phyloP scores from a whole-genome alignment of 64 coral and sea anemone species.

The Acropora tenuis region DNA sequence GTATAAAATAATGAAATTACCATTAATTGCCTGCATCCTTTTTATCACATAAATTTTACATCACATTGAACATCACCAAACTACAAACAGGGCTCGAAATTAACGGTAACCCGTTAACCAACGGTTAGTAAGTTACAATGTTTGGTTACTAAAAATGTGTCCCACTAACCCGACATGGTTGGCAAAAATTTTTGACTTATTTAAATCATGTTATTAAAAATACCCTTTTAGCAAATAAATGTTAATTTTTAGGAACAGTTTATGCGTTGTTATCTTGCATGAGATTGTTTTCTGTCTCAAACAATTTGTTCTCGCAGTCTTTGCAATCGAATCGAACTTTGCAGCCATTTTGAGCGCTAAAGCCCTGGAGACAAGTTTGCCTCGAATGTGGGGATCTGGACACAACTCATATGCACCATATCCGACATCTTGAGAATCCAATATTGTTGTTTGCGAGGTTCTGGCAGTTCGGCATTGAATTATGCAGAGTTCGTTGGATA shows the following conservation, averaged over 20 bases:
- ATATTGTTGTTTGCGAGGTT: not conserved
- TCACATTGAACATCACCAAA: not conserved
- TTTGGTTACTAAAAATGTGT: conserved; percentile 62
- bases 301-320: not conserved
- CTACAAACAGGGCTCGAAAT: conserved; percentile 3
- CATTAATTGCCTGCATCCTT: not conserved
- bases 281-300: conserved; percentile 1
- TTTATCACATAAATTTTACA: not conserved
- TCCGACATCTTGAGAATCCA: not conserved
- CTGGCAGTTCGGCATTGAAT: conserved; percentile 2
- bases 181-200: not conserved
- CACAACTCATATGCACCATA: not conserved
- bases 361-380: conserved; percentile 3
- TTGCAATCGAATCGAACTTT: not conserved
- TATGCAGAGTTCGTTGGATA: conserved; percentile 60
- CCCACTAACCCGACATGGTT: conserved; percentile 15
- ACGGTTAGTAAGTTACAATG: conserved; percentile 35
- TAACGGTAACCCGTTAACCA: conserved; percentile 36
- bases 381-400: conserved; percentile 16
- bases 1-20: not conserved
- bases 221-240: not conserved
- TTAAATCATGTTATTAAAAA: conserved; percentile 18
- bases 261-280: not conserved
- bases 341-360: not conserved
- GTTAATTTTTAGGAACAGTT: not conserved